Evolutionary conservation across 2,113 vertebrate species (phyloP).

Genomic region (Melanotaenia duboulayi): DNA sequence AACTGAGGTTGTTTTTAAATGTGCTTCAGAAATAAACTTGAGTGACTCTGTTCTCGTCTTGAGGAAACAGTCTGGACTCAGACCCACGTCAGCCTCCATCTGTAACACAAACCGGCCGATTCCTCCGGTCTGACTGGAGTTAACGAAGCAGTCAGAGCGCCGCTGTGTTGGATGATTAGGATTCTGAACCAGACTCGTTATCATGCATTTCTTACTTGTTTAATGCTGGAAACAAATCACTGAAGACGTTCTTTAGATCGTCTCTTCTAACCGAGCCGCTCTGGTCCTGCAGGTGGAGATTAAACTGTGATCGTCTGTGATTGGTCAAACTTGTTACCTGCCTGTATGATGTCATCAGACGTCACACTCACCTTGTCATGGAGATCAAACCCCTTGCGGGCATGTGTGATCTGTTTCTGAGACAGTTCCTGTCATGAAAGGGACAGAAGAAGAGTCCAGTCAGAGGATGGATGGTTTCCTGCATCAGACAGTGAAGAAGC

Average conservation of each 20-base stretch:
- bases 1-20: too few species aligned
- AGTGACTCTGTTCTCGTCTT: too few species aligned
- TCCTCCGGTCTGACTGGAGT: too few species aligned
- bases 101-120: too few species aligned
- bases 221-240: constrained; percentile 74
- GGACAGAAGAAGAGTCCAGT: neutral
- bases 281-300: constrained; percentile 59
- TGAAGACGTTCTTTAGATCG: constrained; percentile 68
- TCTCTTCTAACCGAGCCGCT: constrained; percentile 67
- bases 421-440: constrained; percentile 66
- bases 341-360: neutral
- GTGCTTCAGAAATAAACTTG: too few species aligned
- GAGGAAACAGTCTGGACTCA: too few species aligned
- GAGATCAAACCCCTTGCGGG: constrained; percentile 73
- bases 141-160: too few species aligned
- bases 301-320: neutral
- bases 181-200: too few species aligned
- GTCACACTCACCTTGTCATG: constrained; percentile 73
- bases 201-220: constrained; percentile 62
- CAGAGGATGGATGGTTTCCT: neutral
- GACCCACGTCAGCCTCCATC: too few species aligned
- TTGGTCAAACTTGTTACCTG: neutral
- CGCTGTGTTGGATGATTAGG: too few species aligned
- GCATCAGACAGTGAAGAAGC: too few species aligned
- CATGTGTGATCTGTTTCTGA: constrained; percentile 69